Percentiles rank a stretch among this genome's conserved stretches.
phyloP scores from a whole-genome alignment of 2,113 vertebrate genomes.

The Strix uralensis region DNA sequence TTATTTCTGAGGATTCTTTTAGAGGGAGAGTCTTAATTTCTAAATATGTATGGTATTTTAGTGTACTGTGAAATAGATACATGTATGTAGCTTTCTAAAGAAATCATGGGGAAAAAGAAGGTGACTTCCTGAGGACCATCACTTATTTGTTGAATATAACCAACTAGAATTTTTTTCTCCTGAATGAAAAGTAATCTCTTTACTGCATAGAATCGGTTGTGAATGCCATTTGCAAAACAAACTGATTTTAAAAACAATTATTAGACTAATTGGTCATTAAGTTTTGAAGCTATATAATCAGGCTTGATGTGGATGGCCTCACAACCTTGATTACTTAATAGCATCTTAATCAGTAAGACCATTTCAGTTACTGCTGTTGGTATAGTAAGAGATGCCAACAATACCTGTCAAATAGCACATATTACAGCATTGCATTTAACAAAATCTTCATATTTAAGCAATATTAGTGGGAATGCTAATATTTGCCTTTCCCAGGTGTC shows the following conservation, averaged over 20 bases:
- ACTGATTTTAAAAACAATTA: background rate
- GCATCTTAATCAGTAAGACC: background rate
- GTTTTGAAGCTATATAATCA: background rate
- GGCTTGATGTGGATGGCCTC: background rate
- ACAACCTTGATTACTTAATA: conserved; percentile 14
- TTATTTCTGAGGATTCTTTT: background rate
- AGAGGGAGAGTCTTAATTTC: background rate
- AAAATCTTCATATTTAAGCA: background rate
- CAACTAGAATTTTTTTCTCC: background rate
- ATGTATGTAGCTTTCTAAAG: background rate
- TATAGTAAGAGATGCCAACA: background rate
- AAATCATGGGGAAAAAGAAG: background rate
- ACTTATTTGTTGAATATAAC: background rate
- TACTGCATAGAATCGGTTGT: background rate
- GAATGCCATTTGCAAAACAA: background rate
- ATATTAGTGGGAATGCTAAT: background rate
- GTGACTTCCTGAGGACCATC: background rate
- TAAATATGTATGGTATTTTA: background rate
- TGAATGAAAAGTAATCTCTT: background rate
- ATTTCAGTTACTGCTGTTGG: background rate
- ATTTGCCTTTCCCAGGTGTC: background rate
- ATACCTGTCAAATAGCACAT: background rate
- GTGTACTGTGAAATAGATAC: background rate
- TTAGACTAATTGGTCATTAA: background rate
- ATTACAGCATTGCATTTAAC: background rate